phyloP scores from a whole-genome alignment of 2,113 vertebrate species.

The Crocuta crocuta region DNA sequence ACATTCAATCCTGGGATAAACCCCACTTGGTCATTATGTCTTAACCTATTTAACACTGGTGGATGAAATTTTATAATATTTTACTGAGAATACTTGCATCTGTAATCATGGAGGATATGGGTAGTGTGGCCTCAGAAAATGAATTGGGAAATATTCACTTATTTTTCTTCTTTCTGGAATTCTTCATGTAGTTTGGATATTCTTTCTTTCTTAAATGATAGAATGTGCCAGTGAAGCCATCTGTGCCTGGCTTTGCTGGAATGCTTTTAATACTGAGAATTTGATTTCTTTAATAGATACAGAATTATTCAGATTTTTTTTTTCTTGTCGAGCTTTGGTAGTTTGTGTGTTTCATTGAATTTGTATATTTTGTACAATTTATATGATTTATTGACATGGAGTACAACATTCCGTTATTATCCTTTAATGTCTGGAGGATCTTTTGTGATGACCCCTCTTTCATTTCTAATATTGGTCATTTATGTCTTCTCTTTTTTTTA shows the following conservation, averaged over 20 bases:
- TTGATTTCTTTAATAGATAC: not conserved
- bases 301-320: not conserved
- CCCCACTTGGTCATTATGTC: not conserved
- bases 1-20: not conserved
- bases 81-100: not conserved
- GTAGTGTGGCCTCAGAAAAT: not conserved
- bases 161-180: not conserved
- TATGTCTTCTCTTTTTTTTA: not conserved
- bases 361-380: not conserved
- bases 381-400: not conserved
- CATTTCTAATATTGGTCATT: not conserved
- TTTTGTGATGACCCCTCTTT: not conserved
- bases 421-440: not conserved
- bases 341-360: not conserved
- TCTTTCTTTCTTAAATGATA: not conserved
- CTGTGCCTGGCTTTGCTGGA: not conserved
- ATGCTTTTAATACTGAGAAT: not conserved
- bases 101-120: not conserved
- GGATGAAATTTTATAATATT: not conserved
- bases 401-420: not conserved
- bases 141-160: not conserved
- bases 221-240: not conserved
- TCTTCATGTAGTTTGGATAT: not conserved
- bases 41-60: not conserved
- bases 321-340: not conserved